Evolutionary conservation across 2,888 invertebrate genomes (phyloP), one percentile per base, ranked within the genome.

Genomic region (Orthosia cruda): DNA sequence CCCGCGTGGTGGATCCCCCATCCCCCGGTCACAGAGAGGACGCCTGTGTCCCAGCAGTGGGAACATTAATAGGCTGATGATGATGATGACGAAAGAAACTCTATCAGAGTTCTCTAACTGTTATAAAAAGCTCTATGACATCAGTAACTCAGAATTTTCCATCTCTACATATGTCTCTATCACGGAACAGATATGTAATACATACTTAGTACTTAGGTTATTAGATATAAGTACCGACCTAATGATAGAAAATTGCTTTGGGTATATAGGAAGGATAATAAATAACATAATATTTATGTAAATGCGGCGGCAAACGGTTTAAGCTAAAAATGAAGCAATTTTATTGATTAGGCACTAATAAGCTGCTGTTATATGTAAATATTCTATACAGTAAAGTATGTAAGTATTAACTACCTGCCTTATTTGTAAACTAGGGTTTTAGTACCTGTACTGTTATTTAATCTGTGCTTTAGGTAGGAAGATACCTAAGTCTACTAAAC

Each of bases 251-350:
- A 55, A 75, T 73, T 64, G 52, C 23, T 47, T 47, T 0, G 9
- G 40, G 40, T 40, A 5, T 23, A 9, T 18, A 45, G n/a, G 5
- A 40, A 50, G 49, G 1, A 58, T 26, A 16, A 57, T 16, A 57
- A 26, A 5, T 57, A 57, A 26, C 11, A 2, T 57, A 26, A 23
- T 47, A 15, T n/a, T 18, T 20, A 45, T 18, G n/a, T 76, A 49
- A 76, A 49, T 4, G 12, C 26, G 3, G 54, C 13, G 1, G 49
- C 65, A 11, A 76, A 76, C 49, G 65, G 65, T 55, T 55, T 74
- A 65, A 55, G 40, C 13, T 49, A 26, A 70, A n/a, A 73, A 74
- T 74, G 26, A 74, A 74, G 73, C 40, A 55, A 65, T 74, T 49
- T 40, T 2, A 7, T 55, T 65, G 23, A 74, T 65, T 65, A 40